Percentiles rank a stretch among this genome's conserved stretches.
Evolutionary conservation across 2,888 invertebrate species (phyloP).

Genomic region (Drosophila sordidula): DNA sequence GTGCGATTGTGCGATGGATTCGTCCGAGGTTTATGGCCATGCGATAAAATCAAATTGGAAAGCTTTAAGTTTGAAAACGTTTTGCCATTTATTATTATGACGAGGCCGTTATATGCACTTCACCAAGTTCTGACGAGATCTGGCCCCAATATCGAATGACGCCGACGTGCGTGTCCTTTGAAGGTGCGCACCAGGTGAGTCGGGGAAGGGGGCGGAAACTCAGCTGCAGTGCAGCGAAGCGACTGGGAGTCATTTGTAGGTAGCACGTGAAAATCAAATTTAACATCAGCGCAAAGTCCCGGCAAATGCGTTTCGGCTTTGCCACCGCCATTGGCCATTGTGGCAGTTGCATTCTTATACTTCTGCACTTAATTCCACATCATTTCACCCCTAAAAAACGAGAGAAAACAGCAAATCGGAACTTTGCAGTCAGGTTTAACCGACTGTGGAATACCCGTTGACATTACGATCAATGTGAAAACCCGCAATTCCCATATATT

Average conservation of each 20-base stretch:
- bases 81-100: slow-evolving; percentile 64
- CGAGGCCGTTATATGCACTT: slow-evolving; percentile 49
- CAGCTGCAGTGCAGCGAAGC: slow-evolving; percentile 33
- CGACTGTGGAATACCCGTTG: background rate
- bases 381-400: slow-evolving; percentile 31
- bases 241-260: slow-evolving; percentile 64
- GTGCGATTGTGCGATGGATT: background rate
- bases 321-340: slow-evolving; percentile 44
- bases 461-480: too few species aligned
- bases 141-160: slow-evolving; percentile 5
- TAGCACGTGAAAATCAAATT: slow-evolving; percentile 60
- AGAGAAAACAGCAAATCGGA: background rate
- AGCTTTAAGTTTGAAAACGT: slow-evolving; percentile 52
- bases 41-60: slow-evolving; percentile 70
- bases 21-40: slow-evolving; percentile 47
- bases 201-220: too few species aligned
- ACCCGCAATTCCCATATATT: too few species aligned
- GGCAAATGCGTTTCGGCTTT: slow-evolving; percentile 27
- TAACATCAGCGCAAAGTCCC: slow-evolving; percentile 35
- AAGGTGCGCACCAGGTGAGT: too few species aligned
- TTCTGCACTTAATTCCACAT: slow-evolving; percentile 53
- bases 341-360: slow-evolving; percentile 35
- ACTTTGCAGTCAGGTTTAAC: background rate
- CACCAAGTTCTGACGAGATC: slow-evolving; percentile 29
- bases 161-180: slow-evolving; percentile 37